Conservation (phyloP, 2,888 invertebrate genomes). For the Crematogaster levior region DNA sequence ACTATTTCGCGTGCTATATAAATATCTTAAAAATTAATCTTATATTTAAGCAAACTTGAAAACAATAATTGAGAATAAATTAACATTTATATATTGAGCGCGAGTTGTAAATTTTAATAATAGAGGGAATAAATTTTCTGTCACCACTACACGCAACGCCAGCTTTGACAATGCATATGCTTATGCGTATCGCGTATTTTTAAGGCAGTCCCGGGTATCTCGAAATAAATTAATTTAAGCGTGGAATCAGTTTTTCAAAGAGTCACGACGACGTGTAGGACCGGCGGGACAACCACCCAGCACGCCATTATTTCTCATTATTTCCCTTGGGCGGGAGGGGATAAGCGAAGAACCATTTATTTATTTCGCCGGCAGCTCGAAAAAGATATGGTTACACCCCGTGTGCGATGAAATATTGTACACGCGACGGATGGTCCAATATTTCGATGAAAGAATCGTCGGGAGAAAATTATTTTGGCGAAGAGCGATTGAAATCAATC, state of each 20-base stretch:
- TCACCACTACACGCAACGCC: neutral
- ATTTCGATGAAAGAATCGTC: neutral
- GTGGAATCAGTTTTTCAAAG: constrained; percentile 52
- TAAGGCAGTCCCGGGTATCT: constrained; percentile 9
- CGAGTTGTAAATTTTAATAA: neutral
- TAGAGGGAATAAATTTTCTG: neutral
- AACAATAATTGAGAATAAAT: neutral
- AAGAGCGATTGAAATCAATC: neutral
- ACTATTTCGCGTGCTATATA: neutral
- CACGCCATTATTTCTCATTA: constrained; percentile 53
- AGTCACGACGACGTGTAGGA: constrained; percentile 48
- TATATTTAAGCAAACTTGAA: neutral
- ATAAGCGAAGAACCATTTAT: constrained; percentile 52
- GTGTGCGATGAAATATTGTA: constrained; percentile 44
- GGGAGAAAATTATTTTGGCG: neutral
- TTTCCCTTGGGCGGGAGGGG: constrained; percentile 47
- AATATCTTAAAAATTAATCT: neutral
- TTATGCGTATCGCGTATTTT: constrained; percentile 18
- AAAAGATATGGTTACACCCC: constrained; percentile 46
- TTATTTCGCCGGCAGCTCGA: constrained; percentile 49
- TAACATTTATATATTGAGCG: neutral
- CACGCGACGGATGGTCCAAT: constrained; percentile 31
- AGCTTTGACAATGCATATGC: too few species aligned
- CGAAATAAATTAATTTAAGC: constrained; percentile 53
- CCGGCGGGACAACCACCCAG: constrained; percentile 51